phyloP scores from a whole-genome alignment of 2,888 invertebrate species.

The Rhimphoctona megacephalus region DNA sequence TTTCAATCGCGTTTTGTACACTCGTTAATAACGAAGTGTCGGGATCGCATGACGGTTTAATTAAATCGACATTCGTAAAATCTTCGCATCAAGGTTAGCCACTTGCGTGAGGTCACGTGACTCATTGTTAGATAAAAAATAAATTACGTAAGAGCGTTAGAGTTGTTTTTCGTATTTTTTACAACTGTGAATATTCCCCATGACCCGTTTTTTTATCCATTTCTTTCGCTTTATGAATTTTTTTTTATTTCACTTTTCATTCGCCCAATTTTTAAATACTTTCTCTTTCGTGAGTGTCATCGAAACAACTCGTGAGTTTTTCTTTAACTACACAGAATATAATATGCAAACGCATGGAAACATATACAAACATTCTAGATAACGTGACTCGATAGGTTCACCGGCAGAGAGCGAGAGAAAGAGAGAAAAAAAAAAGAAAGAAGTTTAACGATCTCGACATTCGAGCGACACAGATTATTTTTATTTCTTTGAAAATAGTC shows the following conservation, averaged over 20 bases:
- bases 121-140: background rate
- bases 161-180: conserved; percentile 3
- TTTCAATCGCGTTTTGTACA: conserved; percentile 1
- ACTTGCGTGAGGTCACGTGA: conserved; percentile 4
- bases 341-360: background rate
- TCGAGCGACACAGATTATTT: conserved; percentile 35
- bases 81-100: conserved; percentile 39
- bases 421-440: background rate
- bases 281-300: too few relatives aligned
- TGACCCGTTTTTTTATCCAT: conserved; percentile 2
- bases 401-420: background rate
- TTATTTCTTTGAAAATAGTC: background rate
- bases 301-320: background rate
- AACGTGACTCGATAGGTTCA: background rate
- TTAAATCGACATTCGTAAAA: conserved; percentile 35
- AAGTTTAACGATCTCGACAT: conserved; percentile 37
- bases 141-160: background rate
- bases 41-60: conserved; percentile 14
- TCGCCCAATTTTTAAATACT: background rate
- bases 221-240: conserved; percentile 2
- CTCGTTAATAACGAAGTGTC: background rate
- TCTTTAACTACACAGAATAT: background rate
- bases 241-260: too few relatives aligned
- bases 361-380: background rate
- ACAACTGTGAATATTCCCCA: background rate